Percentiles rank a stretch among this genome's conserved stretches.
phyloP scores from a whole-genome alignment of 2,797 vertebrate genomes.

The Staurois parvus region DNA sequence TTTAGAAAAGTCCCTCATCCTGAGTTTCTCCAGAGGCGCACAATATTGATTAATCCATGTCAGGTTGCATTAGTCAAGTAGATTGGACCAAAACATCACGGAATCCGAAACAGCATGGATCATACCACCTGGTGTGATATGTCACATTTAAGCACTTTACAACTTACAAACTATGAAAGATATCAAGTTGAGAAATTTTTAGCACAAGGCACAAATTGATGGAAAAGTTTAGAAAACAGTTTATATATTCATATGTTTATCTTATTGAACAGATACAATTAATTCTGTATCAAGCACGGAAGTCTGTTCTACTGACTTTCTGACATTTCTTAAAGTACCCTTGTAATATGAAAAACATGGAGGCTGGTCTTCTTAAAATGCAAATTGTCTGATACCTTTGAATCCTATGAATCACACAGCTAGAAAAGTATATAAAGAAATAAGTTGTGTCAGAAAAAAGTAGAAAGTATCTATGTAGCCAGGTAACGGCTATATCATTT shows the following conservation, averaged over 20 bases:
- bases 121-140: conserved; percentile 60
- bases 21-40: conserved; percentile 51
- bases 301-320: neutral
- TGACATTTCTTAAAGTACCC: neutral
- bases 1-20: conserved; percentile 38
- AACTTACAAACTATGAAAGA: conserved; percentile 42
- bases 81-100: conserved; percentile 59
- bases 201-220: conserved; percentile 25
- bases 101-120: conserved; percentile 55
- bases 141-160: conserved; percentile 60
- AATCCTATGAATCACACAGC: no score
- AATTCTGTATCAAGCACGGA: neutral
- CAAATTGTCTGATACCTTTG: no score
- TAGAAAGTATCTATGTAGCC: no score
- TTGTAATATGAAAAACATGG: no score
- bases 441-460: no score
- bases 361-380: no score
- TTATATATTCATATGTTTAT: conserved; percentile 2
- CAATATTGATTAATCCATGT: conserved; percentile 60
- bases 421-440: no score
- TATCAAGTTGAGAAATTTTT: conserved; percentile 34
- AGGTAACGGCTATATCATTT: no score
- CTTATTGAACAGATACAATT: neutral
- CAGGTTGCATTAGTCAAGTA: conserved; percentile 61
- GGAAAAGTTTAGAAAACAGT: neutral